A percentile compares a stretch with the other conserved stretches of the same genome.
Evolutionary conservation across 2,113 vertebrate genomes (phyloP).

Genomic region (Phalacrocorax brasilianus): DNA sequence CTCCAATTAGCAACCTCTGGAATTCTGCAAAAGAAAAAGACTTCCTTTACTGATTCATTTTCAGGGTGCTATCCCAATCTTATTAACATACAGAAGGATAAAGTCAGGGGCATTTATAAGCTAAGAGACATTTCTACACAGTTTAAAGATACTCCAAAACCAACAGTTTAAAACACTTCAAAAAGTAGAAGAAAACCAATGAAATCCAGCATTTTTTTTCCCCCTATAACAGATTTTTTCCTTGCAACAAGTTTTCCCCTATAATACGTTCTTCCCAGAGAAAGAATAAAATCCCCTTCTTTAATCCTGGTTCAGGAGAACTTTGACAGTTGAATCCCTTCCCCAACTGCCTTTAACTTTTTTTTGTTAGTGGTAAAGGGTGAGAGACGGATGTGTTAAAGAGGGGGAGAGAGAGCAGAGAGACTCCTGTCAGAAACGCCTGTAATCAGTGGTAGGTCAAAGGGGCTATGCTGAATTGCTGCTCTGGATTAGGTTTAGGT

Average conservation of each 20-base stretch:
- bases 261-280: neutral
- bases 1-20: neutral
- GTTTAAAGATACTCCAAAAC: neutral
- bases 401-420: neutral
- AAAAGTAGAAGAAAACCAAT: rapidly evolving
- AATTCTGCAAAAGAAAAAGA: neutral
- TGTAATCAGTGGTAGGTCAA: neutral
- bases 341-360: neutral
- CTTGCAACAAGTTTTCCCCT: neutral
- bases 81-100: neutral
- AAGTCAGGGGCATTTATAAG: neutral
- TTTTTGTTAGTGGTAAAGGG: neutral
- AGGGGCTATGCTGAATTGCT: neutral
- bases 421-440: neutral
- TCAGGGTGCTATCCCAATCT: neutral
- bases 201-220: neutral
- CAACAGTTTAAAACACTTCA: neutral
- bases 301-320: neutral
- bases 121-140: neutral
- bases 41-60: neutral
- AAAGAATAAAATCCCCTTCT: neutral
- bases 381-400: neutral
- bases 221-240: neutral
- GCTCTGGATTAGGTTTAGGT: constrained; percentile 3
- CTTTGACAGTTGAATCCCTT: neutral